Evolutionary conservation across 2,888 invertebrate species (phyloP), one percentile per base, ranked within the genome.

Genomic region (Orchesella flavescens): DNA sequence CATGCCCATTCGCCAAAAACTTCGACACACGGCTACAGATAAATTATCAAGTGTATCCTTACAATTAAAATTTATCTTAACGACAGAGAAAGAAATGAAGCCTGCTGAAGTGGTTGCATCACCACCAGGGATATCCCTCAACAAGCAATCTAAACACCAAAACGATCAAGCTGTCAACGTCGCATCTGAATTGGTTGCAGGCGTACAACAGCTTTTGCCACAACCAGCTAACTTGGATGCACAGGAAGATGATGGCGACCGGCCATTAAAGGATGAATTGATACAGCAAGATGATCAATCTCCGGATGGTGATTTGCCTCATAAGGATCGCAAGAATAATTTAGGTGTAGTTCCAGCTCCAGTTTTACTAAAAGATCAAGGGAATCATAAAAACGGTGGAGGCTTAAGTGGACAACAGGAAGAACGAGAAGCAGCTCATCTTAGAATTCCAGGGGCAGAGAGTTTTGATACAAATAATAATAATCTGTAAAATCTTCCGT

Each of bases 241-340:
- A 19, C 86, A 86, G 21, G 88, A 88, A 65, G 88, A 88, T 53
- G 87, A 87, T 43, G 84, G 86, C 7, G 87, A 87, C 66, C 78
- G 86, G 21, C 86, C 84, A 12, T 49, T 86, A 21, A 87, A 87
- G 69, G 87, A 88, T 55, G 87, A 87, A 53, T 53, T 84, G 12
- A 84, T 83, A 19, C 84, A 83, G 15, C 84, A 84, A 76, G 87
- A 87, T 80, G 88, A 88, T 63, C 87, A 88, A 55, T 88, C 88
- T 44, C 88, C 88, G 1, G 88, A 88, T 63, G 88, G 88, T 12
- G 84, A 81, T n/a, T 68, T 87, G 19, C 75, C 81, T 0, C 85
- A 83, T 21, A 88, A 88, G 61, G 87, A 87, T 12, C 69, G 63
- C 4, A 86, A 84, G 13, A 73, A 77, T 0, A 82, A 79, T n/a